Base-by-base conservation (phyloP, 1,140 invertebrate species). In the Colletes latitarsis region DNA sequence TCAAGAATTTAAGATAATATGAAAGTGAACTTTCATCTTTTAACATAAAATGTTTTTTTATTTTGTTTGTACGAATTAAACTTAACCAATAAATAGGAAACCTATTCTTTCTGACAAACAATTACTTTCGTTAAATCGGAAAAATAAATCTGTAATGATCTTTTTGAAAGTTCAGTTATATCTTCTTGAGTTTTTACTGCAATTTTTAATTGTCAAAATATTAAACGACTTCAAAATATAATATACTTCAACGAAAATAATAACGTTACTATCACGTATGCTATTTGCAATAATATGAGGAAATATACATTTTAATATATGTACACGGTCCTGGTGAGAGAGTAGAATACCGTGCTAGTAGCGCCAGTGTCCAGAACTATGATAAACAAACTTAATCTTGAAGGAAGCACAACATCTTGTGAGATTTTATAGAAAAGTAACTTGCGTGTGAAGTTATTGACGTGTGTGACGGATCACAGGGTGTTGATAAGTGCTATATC, bases 361-460 rank as follows among this genome's bases (percentile, higher is more conserved):
- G 81, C 81, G 81, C 81, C 70, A 82, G 69, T 63, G 70, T 74
- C n/a, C 70, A 80, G 70, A 82, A 64, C 64, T 69, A 64, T 74
- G 77, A 82, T 83, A 81, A 83, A 83, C 81, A 83, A 82, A 81
- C 63, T 81, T 66, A 68, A 82, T 82, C 66, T 77, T 46, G 60
- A 67, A 55, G 68, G 68, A 62, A 79, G 53, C 30, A 67, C 49
- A 82, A 82, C 67, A 78, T 82, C 81, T 77, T 72, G 60, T 57
- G 60, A 55, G 21, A 76, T 76, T 77, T 82, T 6, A 46, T 67
- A 66, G 68, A 52, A 57, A 15, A 66, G 46, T 66, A 55, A 82
- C 43, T 70, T 77, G 43, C 19, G 46, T 15, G 46, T 52, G 3
- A 72, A 71, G 53, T 62, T 72, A 78, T 72, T 78, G 68, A 78